Percentiles rank a stretch among this genome's conserved stretches.
phyloP scores from a whole-genome alignment of 2,888 invertebrate species.

The Allophyes oxyacanthae region DNA sequence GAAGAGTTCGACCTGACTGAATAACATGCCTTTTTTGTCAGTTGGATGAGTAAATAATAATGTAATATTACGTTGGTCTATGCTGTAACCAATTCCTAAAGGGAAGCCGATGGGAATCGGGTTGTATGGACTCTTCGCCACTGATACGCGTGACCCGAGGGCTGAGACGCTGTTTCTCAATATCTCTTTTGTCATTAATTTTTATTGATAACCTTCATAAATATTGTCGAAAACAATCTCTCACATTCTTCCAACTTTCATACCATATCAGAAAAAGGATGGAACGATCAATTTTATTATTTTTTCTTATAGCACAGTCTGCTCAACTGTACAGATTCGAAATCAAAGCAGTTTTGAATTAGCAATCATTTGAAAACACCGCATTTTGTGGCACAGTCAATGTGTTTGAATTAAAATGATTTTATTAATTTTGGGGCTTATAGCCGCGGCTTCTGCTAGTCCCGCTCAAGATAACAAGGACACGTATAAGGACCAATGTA shows the following conservation, averaged over 20 bases:
- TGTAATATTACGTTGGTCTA: too few species aligned
- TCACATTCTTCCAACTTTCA: background rate
- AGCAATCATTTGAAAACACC: slow-evolving; percentile 13
- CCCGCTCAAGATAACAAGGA: slow-evolving; percentile 43
- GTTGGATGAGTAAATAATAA: too few species aligned
- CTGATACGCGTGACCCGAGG: too few species aligned
- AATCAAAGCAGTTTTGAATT: slow-evolving; percentile 1
- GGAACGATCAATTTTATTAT: background rate
- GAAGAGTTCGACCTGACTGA: too few species aligned
- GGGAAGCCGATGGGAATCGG: too few species aligned
- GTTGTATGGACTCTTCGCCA: too few species aligned
- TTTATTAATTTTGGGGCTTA: slow-evolving; percentile 22
- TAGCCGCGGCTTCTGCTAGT: slow-evolving; percentile 16
- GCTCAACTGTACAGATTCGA: slow-evolving; percentile 19
- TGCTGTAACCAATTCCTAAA: too few species aligned
- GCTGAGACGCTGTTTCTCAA: background rate
- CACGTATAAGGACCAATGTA: slow-evolving; percentile 66
- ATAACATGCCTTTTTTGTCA: too few species aligned
- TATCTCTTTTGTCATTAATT: background rate
- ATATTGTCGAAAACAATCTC: background rate
- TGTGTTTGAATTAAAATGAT: slow-evolving; percentile 27
- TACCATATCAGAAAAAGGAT: slow-evolving; percentile 19
- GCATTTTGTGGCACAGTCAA: slow-evolving; percentile 8
- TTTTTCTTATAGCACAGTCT: slow-evolving; percentile 15
- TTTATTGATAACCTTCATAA: background rate